Percentiles rank a stretch among this genome's conserved stretches.
Evolutionary conservation across 2,113 vertebrate species (phyloP).

Genomic region (Bettongia penicillata): DNA sequence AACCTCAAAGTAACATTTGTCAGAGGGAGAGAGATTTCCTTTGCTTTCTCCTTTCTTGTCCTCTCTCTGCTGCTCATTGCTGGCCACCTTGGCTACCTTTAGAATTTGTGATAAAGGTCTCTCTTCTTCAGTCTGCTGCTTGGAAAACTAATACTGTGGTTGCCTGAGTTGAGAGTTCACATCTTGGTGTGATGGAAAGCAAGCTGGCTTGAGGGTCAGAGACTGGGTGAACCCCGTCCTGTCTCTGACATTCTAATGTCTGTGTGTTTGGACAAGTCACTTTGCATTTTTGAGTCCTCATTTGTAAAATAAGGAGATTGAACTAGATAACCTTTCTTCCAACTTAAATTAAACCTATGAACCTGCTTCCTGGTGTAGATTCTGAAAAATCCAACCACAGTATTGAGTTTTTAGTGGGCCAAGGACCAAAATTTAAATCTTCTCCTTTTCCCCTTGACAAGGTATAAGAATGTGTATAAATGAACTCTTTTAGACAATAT

Average conservation of each 20-base stretch:
- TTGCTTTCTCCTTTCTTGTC: fast-evolving
- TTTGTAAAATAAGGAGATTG: background rate
- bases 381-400: conserved; percentile 45
- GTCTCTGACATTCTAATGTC: background rate
- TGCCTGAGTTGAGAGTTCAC: conserved; percentile 28
- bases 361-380: conserved; percentile 48
- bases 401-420: fast-evolving
- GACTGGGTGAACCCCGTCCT: background rate
- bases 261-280: background rate
- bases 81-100: conserved; percentile 26
- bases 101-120: background rate
- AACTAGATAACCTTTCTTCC: background rate
- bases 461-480: background rate
- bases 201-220: background rate
- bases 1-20: conserved; percentile 15
- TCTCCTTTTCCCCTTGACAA: background rate
- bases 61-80: background rate
- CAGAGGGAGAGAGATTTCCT: conserved; percentile 25
- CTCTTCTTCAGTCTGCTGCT: background rate
- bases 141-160: conserved; percentile 15
- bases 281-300: background rate
- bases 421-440: background rate
- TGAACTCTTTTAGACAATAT: background rate
- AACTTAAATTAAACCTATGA: background rate
- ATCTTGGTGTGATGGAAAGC: background rate